Evolutionary conservation across 1,140 invertebrate species (phyloP).

Genomic region (Halyomorpha halys): DNA sequence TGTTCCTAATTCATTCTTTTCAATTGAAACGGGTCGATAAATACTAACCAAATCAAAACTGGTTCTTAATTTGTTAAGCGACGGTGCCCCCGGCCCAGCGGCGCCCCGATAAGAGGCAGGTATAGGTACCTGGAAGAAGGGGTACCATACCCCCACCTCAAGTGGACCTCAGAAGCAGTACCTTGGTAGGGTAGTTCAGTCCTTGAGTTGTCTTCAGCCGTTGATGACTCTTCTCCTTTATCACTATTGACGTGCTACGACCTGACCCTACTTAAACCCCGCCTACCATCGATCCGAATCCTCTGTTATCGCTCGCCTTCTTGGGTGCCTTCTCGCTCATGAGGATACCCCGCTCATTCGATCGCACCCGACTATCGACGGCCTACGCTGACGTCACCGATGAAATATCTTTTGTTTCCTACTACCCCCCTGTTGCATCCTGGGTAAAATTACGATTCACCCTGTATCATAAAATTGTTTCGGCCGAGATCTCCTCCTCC

Average conservation of each 20-base stretch:
- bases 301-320: not conserved
- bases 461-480: conserved; percentile 11
- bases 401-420: conserved; percentile 32
- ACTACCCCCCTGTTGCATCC: conserved; percentile 29
- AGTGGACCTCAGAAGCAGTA: no score
- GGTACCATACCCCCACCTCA: no score
- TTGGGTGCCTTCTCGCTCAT: not conserved
- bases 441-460: conserved; percentile 26
- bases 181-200: not conserved
- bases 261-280: conserved; percentile 30
- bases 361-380: conserved; percentile 7
- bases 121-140: no score
- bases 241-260: conserved; percentile 30
- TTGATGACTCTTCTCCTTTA: conserved; percentile 16
- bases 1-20: conserved; percentile 25
- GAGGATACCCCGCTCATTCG: conserved; percentile 20
- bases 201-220: not conserved
- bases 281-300: not conserved
- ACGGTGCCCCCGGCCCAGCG: no score
- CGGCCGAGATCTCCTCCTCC: not conserved
- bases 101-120: no score
- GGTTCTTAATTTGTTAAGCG: not conserved
- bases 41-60: conserved; percentile 21
- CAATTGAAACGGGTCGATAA: conserved; percentile 23
- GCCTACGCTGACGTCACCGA: conserved; percentile 21